These are phyloP conservation scores for Philaethria dido DNA, from an alignment of 2,888 invertebrate genomes.

Conservation along the genomic window DNA sequence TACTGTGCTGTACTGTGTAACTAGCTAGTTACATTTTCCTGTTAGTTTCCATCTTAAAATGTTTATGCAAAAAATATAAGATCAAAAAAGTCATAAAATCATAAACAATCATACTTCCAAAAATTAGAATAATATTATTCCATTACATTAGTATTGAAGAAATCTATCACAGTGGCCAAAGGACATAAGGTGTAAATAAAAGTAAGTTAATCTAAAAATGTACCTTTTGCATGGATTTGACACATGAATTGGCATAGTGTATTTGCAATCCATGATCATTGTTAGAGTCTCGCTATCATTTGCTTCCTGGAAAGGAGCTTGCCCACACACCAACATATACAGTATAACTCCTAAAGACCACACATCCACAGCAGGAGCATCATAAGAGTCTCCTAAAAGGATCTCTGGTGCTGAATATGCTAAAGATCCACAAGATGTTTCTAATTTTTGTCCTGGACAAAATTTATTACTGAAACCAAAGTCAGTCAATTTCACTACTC, in stretches of 20 bases:
- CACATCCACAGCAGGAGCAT: constrained; percentile 99
- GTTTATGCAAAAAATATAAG: too few species aligned
- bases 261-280: constrained; percentile 99
- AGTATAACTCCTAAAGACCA: constrained; percentile 99
- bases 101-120: background rate
- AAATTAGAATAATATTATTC: background rate
- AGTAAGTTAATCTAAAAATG: constrained; percentile 25
- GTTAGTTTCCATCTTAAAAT: too few species aligned
- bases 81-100: background rate
- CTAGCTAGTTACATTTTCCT: too few species aligned
- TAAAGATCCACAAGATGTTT: constrained; percentile 98
- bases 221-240: constrained; percentile 93
- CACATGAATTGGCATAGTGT: constrained; percentile 94
- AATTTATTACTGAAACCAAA: constrained; percentile 99
- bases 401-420: constrained; percentile 99
- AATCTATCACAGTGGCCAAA: too few species aligned
- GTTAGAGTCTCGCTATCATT: constrained; percentile 99
- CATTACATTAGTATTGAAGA: background rate
- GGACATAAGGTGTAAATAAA: background rate
- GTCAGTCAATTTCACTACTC: constrained; percentile 98
- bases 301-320: constrained; percentile 99
- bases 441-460: constrained; percentile 97
- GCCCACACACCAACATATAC: constrained; percentile 99
- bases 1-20: too few species aligned
- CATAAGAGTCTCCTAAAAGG: constrained; percentile 98